phyloP scores from a whole-genome alignment of 35 echinoderm and acorn worm genomes.

The Acanthaster planci region DNA sequence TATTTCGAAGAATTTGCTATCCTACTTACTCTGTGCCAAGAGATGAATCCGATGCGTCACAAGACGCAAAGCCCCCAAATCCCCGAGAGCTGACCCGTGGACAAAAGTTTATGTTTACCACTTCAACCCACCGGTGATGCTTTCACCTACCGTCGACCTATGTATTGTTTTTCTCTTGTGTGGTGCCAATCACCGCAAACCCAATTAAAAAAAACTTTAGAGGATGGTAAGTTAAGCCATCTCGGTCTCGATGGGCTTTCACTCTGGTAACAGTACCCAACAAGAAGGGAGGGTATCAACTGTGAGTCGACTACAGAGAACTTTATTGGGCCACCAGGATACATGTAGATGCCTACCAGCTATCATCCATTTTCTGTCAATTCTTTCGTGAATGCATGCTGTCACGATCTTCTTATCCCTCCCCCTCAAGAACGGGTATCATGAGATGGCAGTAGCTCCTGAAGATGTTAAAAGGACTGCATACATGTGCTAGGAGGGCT shows the following conservation, averaged over 20 bases:
- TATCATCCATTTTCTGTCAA: slow-evolving; percentile 43
- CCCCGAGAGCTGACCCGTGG: neutral
- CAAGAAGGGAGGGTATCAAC: slow-evolving; percentile 24
- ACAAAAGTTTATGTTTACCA: slow-evolving; percentile 29
- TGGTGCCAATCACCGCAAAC: slow-evolving; percentile 14
- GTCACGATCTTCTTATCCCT: slow-evolving; percentile 50
- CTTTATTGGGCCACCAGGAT: slow-evolving; percentile 46
- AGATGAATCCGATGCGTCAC: neutral
- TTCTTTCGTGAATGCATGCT: slow-evolving; percentile 25
- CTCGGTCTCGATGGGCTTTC: slow-evolving; percentile 35
- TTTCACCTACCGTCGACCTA: slow-evolving; percentile 5
- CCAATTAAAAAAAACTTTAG: slow-evolving; percentile 47
- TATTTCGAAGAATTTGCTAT: slow-evolving; percentile 43
- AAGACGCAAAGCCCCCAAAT: neutral
- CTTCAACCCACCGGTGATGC: slow-evolving; percentile 1
- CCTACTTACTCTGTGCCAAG: neutral
- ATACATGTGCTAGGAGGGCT: slow-evolving; percentile 35
- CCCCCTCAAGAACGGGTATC: slow-evolving; percentile 44
- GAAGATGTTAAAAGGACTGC: slow-evolving; percentile 47
- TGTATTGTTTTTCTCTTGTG: slow-evolving; percentile 30
- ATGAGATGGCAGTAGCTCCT: slow-evolving; percentile 45
- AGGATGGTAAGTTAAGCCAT: slow-evolving; percentile 45
- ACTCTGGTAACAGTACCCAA: slow-evolving; percentile 61
- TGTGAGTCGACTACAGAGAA: slow-evolving; percentile 54
- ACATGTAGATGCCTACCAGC: slow-evolving; percentile 54